Evolutionary conservation across 2,797 vertebrate species (phyloP).

Genomic region (Mus spretus): DNA sequence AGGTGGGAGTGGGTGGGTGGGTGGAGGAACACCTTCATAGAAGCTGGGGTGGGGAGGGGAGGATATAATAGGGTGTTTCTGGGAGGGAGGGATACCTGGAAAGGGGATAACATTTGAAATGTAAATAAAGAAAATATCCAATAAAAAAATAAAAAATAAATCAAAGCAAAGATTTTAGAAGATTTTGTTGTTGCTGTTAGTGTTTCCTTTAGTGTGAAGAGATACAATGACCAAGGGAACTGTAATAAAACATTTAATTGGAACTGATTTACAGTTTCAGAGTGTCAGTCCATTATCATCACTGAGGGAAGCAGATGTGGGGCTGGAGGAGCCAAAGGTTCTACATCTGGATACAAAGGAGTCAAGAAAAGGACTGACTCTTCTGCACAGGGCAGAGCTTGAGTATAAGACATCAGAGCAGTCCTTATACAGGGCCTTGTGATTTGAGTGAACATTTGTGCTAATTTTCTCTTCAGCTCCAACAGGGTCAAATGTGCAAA

Average conservation of each 20-base stretch:
- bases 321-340: not conserved
- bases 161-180: not conserved
- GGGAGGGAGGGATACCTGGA: too few species aligned
- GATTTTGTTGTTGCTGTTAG: not conserved
- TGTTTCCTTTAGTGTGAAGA: not conserved
- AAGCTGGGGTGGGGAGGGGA: too few species aligned
- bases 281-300: not conserved
- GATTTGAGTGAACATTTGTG: not conserved
- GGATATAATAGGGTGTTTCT: too few species aligned
- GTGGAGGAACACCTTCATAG: too few species aligned
- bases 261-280: not conserved
- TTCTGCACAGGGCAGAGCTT: not conserved
- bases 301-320: not conserved
- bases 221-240: not conserved
- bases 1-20: too few species aligned
- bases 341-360: not conserved
- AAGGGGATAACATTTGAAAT: too few species aligned
- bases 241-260: not conserved
- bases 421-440: not conserved
- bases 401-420: not conserved
- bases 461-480: not conserved
- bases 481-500: not conserved
- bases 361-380: not conserved
- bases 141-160: too few species aligned
- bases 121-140: too few species aligned